Conservation (phyloP, 2,797 vertebrate species). For the Synanceia verrucosa region DNA sequence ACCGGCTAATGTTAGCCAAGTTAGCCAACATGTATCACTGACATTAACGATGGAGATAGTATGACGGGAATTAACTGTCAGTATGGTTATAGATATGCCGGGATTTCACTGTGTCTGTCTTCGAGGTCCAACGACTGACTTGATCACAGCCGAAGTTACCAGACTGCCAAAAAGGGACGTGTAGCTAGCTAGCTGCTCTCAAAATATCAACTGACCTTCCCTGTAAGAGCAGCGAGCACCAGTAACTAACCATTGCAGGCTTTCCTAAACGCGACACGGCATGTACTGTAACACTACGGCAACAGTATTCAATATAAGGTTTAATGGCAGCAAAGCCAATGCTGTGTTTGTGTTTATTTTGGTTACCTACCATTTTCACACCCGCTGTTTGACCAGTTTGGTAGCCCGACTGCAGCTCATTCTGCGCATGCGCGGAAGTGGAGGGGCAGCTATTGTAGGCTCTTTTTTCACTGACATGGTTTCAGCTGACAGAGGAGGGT, state of each 20-base stretch:
- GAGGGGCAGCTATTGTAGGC: constrained; percentile 16
- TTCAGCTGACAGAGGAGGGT: not conserved
- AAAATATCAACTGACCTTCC: constrained; percentile 89
- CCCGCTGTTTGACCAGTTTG: constrained; percentile 90
- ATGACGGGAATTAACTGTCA: constrained; percentile 24
- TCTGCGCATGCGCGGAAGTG: constrained; percentile 82
- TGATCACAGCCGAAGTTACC: constrained; percentile 60
- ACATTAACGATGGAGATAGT: constrained; percentile 8
- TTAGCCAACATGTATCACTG: constrained; percentile 51
- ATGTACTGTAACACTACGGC: constrained; percentile 18
- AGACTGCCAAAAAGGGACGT: constrained; percentile 82
- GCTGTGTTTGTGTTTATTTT: constrained; percentile 79
- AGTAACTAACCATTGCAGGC: constrained; percentile 53
- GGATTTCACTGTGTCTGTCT: constrained; percentile 26
- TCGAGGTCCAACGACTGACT: constrained; percentile 36
- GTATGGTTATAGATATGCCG: not conserved
- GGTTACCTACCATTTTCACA: constrained; percentile 94
- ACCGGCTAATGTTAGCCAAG: constrained; percentile 69
- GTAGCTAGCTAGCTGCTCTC: constrained; percentile 83
- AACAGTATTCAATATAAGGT: constrained; percentile 12
- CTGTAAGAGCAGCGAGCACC: constrained; percentile 67
- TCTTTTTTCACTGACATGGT: constrained; percentile 9
- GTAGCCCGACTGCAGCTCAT: constrained; percentile 80
- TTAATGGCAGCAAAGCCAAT: constrained; percentile 26
- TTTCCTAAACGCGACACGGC: constrained; percentile 36